Conservation (phyloP, 2,113 vertebrate species). For the Chlorodrepanis virens region DNA sequence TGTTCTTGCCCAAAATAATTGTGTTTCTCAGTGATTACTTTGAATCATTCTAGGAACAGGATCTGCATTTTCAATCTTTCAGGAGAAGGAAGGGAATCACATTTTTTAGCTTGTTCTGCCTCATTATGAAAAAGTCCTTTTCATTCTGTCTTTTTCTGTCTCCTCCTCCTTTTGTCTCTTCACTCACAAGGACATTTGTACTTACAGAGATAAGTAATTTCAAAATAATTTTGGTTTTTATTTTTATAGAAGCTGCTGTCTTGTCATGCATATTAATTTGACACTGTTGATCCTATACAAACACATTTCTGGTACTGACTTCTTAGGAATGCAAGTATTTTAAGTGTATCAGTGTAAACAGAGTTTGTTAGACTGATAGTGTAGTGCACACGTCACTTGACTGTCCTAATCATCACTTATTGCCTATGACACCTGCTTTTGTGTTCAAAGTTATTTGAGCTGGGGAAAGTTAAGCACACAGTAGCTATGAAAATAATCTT, state of each 20-base stretch:
- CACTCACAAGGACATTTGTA: background rate
- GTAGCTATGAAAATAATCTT: background rate
- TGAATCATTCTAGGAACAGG: background rate
- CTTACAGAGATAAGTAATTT: background rate
- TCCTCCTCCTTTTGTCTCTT: background rate
- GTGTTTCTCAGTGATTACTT: background rate
- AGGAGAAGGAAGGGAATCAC: background rate
- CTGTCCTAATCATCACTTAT: background rate
- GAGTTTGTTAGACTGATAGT: background rate
- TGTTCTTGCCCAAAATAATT: background rate
- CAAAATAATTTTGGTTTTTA: background rate
- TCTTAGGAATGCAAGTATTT: background rate
- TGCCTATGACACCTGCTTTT: background rate
- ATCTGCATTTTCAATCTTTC: background rate
- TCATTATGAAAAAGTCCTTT: background rate
- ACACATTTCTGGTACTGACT: background rate
- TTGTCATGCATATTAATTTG: background rate
- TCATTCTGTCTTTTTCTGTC: background rate
- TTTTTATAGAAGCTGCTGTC: background rate
- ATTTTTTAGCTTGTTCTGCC: background rate
- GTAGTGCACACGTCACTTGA: background rate
- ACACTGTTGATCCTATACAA: background rate
- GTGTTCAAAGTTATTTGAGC: background rate
- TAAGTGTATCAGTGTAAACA: background rate
- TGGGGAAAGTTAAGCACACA: background rate